Percentiles rank a stretch among this genome's conserved stretches.
These are phyloP conservation scores for Thunnus albacares DNA, from an alignment of 2,797 vertebrate genomes.

Conservation along the genomic window DNA sequence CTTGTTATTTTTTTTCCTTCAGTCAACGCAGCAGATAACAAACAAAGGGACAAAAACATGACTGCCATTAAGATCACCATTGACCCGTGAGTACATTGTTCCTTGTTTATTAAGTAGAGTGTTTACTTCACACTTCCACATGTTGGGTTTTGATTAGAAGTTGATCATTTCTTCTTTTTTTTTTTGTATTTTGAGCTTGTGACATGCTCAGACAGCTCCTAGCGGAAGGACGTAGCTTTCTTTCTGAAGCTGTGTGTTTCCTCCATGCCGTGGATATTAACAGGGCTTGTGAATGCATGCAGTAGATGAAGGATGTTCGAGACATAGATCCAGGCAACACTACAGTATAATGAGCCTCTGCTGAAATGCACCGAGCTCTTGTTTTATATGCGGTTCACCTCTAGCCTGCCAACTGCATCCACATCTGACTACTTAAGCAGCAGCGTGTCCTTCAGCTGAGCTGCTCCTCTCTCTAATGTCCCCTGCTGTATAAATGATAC, in stretches of 20 bases:
- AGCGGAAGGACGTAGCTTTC: background rate
- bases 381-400: slow-evolving; percentile 65
- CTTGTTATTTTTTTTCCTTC: slow-evolving; percentile 68
- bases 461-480: slow-evolving; percentile 44
- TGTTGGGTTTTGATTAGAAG: background rate
- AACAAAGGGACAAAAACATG: slow-evolving; percentile 99
- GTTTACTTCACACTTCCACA: background rate
- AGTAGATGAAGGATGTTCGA: slow-evolving; percentile 11
- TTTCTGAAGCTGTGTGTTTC: background rate
- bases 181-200: background rate
- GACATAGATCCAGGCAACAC: slow-evolving; percentile 16
- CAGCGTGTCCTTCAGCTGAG: slow-evolving; percentile 60
- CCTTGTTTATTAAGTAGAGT: background rate
- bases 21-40: slow-evolving; percentile 99
- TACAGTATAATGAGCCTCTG: slow-evolving; percentile 30
- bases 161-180: background rate
- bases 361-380: slow-evolving; percentile 50
- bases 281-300: slow-evolving; percentile 11
- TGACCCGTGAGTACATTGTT: slow-evolving; percentile 92
- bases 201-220: background rate
- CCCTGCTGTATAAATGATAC: slow-evolving; percentile 50
- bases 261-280: background rate
- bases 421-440: slow-evolving; percentile 53
- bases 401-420: slow-evolving; percentile 36
- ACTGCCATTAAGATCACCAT: slow-evolving; percentile 96